Base-by-base conservation (phyloP, 2,888 invertebrate species). In the Netelia melanura region DNA sequence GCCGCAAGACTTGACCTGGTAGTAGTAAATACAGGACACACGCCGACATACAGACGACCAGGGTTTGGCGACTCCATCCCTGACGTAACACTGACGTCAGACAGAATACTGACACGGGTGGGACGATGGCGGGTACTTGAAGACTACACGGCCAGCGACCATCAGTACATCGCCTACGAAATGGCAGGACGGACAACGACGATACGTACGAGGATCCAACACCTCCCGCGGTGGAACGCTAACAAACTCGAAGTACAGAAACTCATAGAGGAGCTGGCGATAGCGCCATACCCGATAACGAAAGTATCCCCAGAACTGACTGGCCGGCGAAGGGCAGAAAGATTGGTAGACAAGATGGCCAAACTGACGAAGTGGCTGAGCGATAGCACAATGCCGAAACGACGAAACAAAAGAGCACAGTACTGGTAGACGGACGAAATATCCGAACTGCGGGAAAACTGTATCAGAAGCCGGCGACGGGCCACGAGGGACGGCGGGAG, bases 61-160 rank as follows among this genome's bases (percentile, higher is more conserved):
- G 79, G 83, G 10, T 74, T 44, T 23, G 64, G 64, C 0, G 58
- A 65, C 10, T 68, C 83, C 2, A 86, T 86, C 38, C 86, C 86
- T 2, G 86, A 87, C 54, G 68, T 87, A 1, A 83, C 83, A 10
- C 75, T 87, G 52, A 80, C 81, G 17, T 78, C 86, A 2, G 86
- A 84, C 44, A 58, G 61, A 21, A 10, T 77, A n/a, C 17, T 68
- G 23, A 3, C 78, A 14, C 77, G 23, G 79, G 17, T 85, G 11
- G 30, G 62, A 56, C 43, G 74, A 1, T 87, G 87, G 87, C 56
- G 70, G 61, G 86, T 86, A 65, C 38, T 86, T 65, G 86, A 85
- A 44, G 86, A 83, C 71, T 87, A 83, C 58, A 86, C 87, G 11
- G 87, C 79, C 65, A 87, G 86, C 81, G 86, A 86, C 30, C 86